Percentiles rank a stretch among this genome's conserved stretches.
Evolutionary conservation across 2,113 vertebrate genomes (phyloP).

Genomic region (Fukomys damarensis): DNA sequence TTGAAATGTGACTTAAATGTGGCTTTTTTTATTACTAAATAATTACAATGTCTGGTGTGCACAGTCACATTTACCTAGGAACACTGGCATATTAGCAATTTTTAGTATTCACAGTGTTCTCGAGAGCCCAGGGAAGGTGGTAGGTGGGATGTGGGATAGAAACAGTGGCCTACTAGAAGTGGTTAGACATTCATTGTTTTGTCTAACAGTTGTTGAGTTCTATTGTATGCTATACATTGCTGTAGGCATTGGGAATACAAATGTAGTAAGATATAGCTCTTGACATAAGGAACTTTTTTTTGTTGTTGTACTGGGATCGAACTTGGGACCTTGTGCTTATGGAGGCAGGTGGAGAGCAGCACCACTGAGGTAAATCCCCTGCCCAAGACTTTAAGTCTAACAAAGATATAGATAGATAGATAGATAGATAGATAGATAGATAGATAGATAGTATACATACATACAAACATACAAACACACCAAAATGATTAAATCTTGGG

Average conservation of each 20-base stretch:
- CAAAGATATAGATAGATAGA: background rate
- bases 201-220: background rate
- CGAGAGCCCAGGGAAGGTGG: background rate
- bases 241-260: slow-evolving; percentile 41
- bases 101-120: slow-evolving; percentile 35
- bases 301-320: no score
- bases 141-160: background rate
- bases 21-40: background rate
- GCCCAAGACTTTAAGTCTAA: slow-evolving; percentile 3
- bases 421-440: background rate
- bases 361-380: no score
- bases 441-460: background rate
- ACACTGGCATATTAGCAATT: slow-evolving; percentile 16
- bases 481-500: background rate
- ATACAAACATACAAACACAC: background rate
- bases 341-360: no score
- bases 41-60: background rate
- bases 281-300: background rate
- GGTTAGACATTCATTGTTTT: slow-evolving; percentile 13
- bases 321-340: no score
- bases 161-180: background rate
- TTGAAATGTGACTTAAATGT: slow-evolving; percentile 20
- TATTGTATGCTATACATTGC: background rate
- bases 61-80: slow-evolving; percentile 11
- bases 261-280: background rate